Conservation (phyloP, 2,797 vertebrate genomes). For the Fistularia tabacaria region DNA sequence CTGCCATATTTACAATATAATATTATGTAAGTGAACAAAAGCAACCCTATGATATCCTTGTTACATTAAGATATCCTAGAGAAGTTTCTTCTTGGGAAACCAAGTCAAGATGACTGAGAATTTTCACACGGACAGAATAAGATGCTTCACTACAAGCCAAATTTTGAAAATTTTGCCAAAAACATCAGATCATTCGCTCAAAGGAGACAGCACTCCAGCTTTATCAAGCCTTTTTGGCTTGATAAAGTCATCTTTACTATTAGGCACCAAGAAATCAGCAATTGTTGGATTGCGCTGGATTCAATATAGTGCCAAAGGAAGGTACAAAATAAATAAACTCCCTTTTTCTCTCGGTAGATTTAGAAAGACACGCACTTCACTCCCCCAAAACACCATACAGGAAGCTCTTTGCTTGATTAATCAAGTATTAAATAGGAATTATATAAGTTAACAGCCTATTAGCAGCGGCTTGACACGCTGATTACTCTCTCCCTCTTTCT, state of each 20-base stretch:
- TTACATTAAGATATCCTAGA: no score
- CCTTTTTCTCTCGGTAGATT: slow-evolving; percentile 25
- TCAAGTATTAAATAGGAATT: slow-evolving; percentile 68
- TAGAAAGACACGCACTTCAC: slow-evolving; percentile 20
- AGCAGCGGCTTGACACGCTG: slow-evolving; percentile 40
- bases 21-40: no score
- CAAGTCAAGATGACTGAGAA: no score
- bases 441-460: slow-evolving; percentile 66
- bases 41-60: no score
- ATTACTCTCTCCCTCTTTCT: slow-evolving; percentile 20
- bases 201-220: no score
- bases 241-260: slow-evolving; percentile 47
- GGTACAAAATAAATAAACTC: slow-evolving; percentile 16
- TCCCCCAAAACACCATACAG: slow-evolving; percentile 41
- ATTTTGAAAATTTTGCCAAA: no score
- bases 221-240: slow-evolving; percentile 15
- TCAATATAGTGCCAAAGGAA: slow-evolving; percentile 55
- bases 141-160: no score
- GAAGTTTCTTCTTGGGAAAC: no score
- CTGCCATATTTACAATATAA: no score
- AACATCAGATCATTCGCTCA: no score
- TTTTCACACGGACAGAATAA: no score
- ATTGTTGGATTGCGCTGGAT: slow-evolving; percentile 57
- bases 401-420: slow-evolving; percentile 61
- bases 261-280: slow-evolving; percentile 52